These are phyloP conservation scores for Hyposmocoma kahamanoa DNA, from an alignment of 1,140 invertebrate genomes.

Conservation along the genomic window DNA sequence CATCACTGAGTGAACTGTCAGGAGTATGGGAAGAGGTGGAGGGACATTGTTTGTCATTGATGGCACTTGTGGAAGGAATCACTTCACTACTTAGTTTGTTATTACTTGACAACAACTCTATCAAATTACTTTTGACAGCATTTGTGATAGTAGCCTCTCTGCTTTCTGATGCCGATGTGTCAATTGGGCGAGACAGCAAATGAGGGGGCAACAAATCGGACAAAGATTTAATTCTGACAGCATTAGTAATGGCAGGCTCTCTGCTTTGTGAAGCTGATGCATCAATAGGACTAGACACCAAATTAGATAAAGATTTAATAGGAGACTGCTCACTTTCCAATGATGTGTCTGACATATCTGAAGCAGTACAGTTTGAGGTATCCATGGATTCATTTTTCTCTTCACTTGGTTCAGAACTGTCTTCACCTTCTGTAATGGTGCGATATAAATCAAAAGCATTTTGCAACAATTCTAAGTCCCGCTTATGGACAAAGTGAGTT, in stretches of 20 bases:
- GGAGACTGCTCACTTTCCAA: slow-evolving; percentile 74
- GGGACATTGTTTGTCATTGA: slow-evolving; percentile 39
- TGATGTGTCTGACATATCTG: slow-evolving; percentile 48
- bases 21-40: slow-evolving; percentile 47
- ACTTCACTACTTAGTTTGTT: slow-evolving; percentile 47
- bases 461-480: slow-evolving; percentile 73
- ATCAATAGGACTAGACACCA: slow-evolving; percentile 76
- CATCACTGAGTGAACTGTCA: slow-evolving; percentile 57
- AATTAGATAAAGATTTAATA: slow-evolving; percentile 77
- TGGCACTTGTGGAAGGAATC: slow-evolving; percentile 44
- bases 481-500: slow-evolving; percentile 59
- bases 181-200: too few relatives aligned
- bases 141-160: slow-evolving; percentile 38
- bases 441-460: slow-evolving; percentile 72
- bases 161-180: slow-evolving; percentile 40
- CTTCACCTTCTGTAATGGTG: slow-evolving; percentile 59
- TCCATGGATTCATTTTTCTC: slow-evolving; percentile 46
- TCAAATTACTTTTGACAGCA: slow-evolving; percentile 57
- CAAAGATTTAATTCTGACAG: slow-evolving; percentile 59
- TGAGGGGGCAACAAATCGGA: slow-evolving; percentile 61
- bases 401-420: slow-evolving; percentile 35
- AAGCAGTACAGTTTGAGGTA: slow-evolving; percentile 44
- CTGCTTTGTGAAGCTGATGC: slow-evolving; percentile 46
- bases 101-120: slow-evolving; percentile 57
- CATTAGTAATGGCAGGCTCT: slow-evolving; percentile 37